These are phyloP conservation scores for Motacilla tschutschensis DNA, from an alignment of 2,113 vertebrate genomes.

Conservation along the genomic window DNA sequence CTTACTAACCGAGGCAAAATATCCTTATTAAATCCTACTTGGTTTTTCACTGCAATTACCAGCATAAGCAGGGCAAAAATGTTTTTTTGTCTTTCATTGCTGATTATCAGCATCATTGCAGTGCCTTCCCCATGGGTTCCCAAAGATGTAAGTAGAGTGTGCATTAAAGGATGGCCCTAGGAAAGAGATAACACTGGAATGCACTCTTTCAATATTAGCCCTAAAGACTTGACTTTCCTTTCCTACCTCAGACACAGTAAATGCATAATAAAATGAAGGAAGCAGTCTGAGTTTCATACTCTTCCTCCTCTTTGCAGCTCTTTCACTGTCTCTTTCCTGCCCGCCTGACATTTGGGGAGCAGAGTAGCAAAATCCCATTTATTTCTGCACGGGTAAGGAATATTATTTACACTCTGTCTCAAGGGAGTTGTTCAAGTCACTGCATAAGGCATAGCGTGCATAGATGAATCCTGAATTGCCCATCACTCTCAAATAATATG, in stretches of 20 bases:
- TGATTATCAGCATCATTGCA: not conserved
- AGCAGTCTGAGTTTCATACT: not conserved
- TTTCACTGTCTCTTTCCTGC: not conserved
- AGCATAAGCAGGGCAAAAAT: not conserved
- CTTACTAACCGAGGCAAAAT: not conserved
- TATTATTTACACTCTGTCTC: constrained; percentile 35
- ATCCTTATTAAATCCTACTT: not conserved
- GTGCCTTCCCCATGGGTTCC: not conserved
- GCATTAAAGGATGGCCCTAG: not conserved
- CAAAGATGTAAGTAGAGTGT: not conserved
- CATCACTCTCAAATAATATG: constrained; percentile 36
- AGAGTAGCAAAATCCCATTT: not conserved
- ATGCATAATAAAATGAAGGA: not conserved
- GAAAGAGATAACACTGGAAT: not conserved
- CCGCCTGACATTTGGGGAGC: not conserved
- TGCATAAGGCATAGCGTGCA: not conserved
- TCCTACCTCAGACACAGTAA: not conserved
- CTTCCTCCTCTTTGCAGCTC: not conserved
- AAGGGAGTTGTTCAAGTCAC: constrained; percentile 17
- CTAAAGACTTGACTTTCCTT: not conserved
- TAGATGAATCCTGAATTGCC: constrained; percentile 45
- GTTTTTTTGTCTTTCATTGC: not conserved
- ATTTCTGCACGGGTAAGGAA: not conserved
- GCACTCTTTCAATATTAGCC: not conserved
- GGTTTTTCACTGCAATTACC: not conserved